A percentile compares a stretch with the other conserved stretches of the same genome.
Conservation (phyloP, 1,140 invertebrate genomes). For the Drosophila orosa region DNA sequence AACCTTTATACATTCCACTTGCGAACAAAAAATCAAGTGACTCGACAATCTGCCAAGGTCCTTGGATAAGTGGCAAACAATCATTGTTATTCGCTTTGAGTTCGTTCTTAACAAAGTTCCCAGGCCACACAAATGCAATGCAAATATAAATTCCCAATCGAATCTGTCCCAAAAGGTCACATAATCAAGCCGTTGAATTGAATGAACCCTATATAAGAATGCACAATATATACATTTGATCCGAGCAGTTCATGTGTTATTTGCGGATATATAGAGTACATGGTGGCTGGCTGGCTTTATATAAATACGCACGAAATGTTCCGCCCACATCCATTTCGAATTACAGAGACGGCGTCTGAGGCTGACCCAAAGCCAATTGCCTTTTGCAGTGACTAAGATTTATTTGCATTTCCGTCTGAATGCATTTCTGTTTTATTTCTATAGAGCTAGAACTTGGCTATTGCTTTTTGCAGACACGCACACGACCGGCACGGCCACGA, state of each 20-base stretch:
- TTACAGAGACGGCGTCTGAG: slow-evolving; percentile 32
- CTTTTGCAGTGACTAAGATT: slow-evolving; percentile 74
- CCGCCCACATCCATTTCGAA: slow-evolving; percentile 49
- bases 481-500: slow-evolving; percentile 16
- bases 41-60: slow-evolving; percentile 7
- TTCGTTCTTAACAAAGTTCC: slow-evolving; percentile 25
- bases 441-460: slow-evolving; percentile 30
- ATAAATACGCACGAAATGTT: slow-evolving; percentile 55
- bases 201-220: slow-evolving; percentile 17
- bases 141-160: slow-evolving; percentile 37
- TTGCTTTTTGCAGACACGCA: slow-evolving; percentile 50
- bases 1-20: not conserved
- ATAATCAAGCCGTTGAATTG: slow-evolving; percentile 32
- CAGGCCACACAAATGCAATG: slow-evolving; percentile 26
- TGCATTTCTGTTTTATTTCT: slow-evolving; percentile 73
- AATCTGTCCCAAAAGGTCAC: slow-evolving; percentile 40
- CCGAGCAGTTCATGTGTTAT: slow-evolving; percentile 22
- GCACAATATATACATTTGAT: slow-evolving; percentile 26
- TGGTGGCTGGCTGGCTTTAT: slow-evolving; percentile 40
- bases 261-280: not conserved
- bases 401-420: slow-evolving; percentile 78
- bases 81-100: slow-evolving; percentile 32
- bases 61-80: slow-evolving; percentile 29
- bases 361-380: slow-evolving; percentile 74
- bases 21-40: not conserved